These are phyloP conservation scores for Halcyon senegalensis DNA, from an alignment of 2,113 vertebrate genomes.

Conservation along the genomic window DNA sequence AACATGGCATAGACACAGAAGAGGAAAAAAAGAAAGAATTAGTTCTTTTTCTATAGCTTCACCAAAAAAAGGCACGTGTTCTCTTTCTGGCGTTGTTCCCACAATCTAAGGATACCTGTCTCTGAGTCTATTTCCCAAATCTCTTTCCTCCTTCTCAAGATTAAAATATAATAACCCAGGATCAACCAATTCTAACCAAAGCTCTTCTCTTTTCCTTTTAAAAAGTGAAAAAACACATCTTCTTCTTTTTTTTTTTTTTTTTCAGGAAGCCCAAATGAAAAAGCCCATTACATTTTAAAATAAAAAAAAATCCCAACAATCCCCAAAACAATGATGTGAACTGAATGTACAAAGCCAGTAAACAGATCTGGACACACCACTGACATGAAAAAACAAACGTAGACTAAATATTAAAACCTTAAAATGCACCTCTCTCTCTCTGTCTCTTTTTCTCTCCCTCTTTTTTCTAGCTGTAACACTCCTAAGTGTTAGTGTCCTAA, in stretches of 20 bases:
- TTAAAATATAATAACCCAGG: not conserved
- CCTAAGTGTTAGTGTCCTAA: too few relatives aligned
- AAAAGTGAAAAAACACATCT: not conserved
- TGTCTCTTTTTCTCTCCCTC: too few relatives aligned
- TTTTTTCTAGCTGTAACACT: not conserved
- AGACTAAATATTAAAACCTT: not conserved
- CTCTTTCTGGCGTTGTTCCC: not conserved
- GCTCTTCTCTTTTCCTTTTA: not conserved
- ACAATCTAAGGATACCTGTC: not conserved
- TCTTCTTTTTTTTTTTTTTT: not conserved
- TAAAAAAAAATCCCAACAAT: not conserved
- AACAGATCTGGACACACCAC: not conserved
- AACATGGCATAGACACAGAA: not conserved
- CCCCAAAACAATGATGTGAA: not conserved
- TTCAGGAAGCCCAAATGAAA: not conserved
- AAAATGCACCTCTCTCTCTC: not conserved
- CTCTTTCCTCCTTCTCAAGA: not conserved
- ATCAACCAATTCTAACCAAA: not conserved
- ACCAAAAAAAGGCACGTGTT: not conserved
- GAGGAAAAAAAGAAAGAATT: not conserved
- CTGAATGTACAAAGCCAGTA: not conserved
- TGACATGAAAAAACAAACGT: not conserved
- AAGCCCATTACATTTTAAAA: not conserved
- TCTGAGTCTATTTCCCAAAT: not conserved
- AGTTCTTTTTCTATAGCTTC: not conserved